phyloP scores from a whole-genome alignment of 2,888 invertebrate species.

The Tetramorium bicarinatum region DNA sequence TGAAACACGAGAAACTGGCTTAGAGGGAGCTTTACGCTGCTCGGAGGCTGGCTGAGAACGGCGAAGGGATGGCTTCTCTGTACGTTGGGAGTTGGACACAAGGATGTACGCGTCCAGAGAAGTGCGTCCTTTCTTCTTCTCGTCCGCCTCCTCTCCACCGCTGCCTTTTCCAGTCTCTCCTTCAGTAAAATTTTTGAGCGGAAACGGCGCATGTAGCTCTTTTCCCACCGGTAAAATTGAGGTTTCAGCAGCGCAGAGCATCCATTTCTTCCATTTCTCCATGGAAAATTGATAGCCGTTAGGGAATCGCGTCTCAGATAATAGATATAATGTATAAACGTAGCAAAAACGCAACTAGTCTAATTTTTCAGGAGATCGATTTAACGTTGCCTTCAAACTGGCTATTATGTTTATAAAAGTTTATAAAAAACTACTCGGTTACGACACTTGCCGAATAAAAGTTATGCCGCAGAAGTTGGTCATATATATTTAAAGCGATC shows the following conservation, averaged over 20 bases:
- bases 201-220: slow-evolving; percentile 26
- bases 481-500: slow-evolving; percentile 15
- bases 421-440: background rate
- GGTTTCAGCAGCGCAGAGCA: background rate
- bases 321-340: background rate
- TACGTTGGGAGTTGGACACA: slow-evolving; percentile 38
- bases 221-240: slow-evolving; percentile 32
- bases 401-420: background rate
- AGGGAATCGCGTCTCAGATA: background rate
- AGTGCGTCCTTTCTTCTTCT: slow-evolving; percentile 10
- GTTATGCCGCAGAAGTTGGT: background rate
- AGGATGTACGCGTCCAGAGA: slow-evolving; percentile 34
- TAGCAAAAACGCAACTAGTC: background rate
- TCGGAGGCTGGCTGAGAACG: slow-evolving; percentile 45
- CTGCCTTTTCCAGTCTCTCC: slow-evolving; percentile 4
- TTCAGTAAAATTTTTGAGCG: slow-evolving; percentile 40
- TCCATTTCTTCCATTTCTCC: background rate
- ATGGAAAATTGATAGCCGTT: background rate
- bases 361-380: slow-evolving; percentile 12
- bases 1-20: slow-evolving; percentile 73
- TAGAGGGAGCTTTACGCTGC: slow-evolving; percentile 74
- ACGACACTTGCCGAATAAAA: background rate
- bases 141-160: background rate
- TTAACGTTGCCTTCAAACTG: background rate
- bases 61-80: slow-evolving; percentile 34